Evolutionary conservation across 2,888 invertebrate genomes (phyloP), one percentile per base, ranked within the genome.

Genomic region (Caenorhabditis uteleia): DNA sequence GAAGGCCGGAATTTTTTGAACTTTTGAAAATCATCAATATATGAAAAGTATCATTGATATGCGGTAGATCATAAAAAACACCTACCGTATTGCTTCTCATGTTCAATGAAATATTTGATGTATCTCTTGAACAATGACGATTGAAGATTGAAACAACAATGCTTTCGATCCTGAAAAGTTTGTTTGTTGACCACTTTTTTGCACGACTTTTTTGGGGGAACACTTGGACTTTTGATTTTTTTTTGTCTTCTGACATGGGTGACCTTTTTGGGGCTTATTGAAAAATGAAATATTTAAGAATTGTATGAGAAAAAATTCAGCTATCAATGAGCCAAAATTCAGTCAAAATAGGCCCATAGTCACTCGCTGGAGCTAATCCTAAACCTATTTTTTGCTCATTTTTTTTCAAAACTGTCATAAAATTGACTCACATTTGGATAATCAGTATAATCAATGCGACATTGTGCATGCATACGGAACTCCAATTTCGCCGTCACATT

Each of bases 401-500:
- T 12, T 7, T 7, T n/a, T 34, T 34, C 34, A 16, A 18, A 29
- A 4, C n/a, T n/a, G n/a, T n/a, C n/a, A n/a, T n/a, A n/a, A 14
- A 3, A 8, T 18, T 27, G 33, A 38, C 65, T 51, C 26, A 74
- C 77, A 66, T 67, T 70, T 8, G 79, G 79, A 65, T 75, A 79
- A 26, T 77, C 75, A 7, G 70, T 66, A 48, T 74, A 78, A 56
- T 79, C 78, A 29, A 71, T 72, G 5, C 62, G 50, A 34, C 79
- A 79, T 34, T 68, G 65, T 2, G 77, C 77, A 47, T 77, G 77
- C 68, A 77, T 75, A 21, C 76, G 44, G 66, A 70, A 79, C 29
- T 78, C 75, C 21, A 79, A 48, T 6, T 72, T 39, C 0, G 77
- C 75, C 7, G 75, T 74, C 26, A 79, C 70, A 38, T 77, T 75